A percentile compares a stretch with the other conserved stretches of the same genome.
Evolutionary conservation across 2,113 vertebrate genomes (phyloP).

Genomic region (Elanoides forficatus): DNA sequence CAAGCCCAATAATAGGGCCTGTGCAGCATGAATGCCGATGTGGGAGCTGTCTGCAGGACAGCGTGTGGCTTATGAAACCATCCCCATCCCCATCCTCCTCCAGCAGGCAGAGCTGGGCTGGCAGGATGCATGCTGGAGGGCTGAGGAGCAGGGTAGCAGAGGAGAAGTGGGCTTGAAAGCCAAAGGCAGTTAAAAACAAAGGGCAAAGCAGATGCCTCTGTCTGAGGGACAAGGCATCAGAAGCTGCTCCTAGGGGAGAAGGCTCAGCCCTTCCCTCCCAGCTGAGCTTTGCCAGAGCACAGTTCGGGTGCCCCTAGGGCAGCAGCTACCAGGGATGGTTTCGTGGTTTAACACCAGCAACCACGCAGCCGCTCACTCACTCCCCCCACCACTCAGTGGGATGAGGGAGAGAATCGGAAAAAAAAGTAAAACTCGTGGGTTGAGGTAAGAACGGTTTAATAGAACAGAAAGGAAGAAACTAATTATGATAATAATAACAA

Average conservation of each 20-base stretch:
- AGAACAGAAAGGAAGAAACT: no score
- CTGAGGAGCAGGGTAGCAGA: not conserved
- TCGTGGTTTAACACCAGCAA: no score
- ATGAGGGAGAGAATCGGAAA: no score
- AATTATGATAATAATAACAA: no score
- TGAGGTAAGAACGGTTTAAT: no score
- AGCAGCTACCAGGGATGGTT: not conserved
- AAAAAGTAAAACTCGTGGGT: no score
- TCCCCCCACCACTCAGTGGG: no score
- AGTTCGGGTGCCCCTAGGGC: not conserved
- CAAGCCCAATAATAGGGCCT: slow-evolving; percentile 52
- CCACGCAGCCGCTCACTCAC: no score
- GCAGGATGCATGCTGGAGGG: not conserved
- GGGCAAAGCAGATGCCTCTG: not conserved
- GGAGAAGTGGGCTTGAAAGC: not conserved
- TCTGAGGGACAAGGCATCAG: not conserved
- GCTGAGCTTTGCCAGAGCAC: not conserved
- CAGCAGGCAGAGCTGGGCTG: not conserved
- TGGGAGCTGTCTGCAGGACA: not conserved
- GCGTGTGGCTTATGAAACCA: slow-evolving; percentile 32
- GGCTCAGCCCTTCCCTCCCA: not conserved
- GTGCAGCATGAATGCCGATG: slow-evolving; percentile 49
- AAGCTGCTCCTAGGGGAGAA: not conserved
- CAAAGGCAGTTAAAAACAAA: not conserved
- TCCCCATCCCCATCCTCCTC: not conserved